Evolutionary conservation across 2,888 invertebrate genomes (phyloP).

Genomic region (Criorhina ranunculi): DNA sequence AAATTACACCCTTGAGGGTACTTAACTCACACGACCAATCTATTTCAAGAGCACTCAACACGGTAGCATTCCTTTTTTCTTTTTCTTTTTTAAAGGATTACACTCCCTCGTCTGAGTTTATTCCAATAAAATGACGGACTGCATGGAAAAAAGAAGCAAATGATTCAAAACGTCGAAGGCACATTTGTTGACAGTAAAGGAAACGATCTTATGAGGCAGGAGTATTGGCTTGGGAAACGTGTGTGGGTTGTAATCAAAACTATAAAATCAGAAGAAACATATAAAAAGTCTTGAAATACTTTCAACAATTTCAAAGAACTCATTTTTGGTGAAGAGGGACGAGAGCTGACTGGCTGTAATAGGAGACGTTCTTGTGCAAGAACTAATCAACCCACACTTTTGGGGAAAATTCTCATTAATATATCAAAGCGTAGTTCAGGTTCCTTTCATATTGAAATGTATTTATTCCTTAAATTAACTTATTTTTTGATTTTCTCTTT

Average conservation of each 20-base stretch:
- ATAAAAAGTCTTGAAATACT: slow-evolving; percentile 1
- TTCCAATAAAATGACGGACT: slow-evolving; percentile 30
- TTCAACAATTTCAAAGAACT: slow-evolving; percentile 6
- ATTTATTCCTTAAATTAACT: slow-evolving; percentile 3
- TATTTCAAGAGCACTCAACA: slow-evolving; percentile 61
- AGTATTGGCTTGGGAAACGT: not conserved
- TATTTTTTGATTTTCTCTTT: not conserved
- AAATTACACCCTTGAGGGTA: slow-evolving; percentile 57
- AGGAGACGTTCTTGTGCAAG: slow-evolving; percentile 4
- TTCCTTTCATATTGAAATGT: slow-evolving; percentile 17
- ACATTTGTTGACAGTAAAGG: slow-evolving; percentile 1
- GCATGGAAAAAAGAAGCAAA: slow-evolving; percentile 30
- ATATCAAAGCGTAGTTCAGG: slow-evolving; percentile 18
- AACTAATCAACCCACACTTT: slow-evolving; percentile 27
- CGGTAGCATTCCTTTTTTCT: slow-evolving; percentile 35
- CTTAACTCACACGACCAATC: slow-evolving; percentile 66
- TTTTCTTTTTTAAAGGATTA: slow-evolving; percentile 52
- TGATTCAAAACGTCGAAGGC: slow-evolving; percentile 41
- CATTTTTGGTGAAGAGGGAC: not conserved
- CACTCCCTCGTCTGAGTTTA: slow-evolving; percentile 16
- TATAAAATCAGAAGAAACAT: slow-evolving; percentile 6
- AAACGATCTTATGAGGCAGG: not conserved
- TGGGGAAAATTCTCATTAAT: slow-evolving; percentile 4
- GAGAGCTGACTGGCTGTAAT: slow-evolving; percentile 10
- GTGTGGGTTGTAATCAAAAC: slow-evolving; percentile 29